Conservation (phyloP, 2,113 vertebrate species). For the Muscicapa adusta region DNA sequence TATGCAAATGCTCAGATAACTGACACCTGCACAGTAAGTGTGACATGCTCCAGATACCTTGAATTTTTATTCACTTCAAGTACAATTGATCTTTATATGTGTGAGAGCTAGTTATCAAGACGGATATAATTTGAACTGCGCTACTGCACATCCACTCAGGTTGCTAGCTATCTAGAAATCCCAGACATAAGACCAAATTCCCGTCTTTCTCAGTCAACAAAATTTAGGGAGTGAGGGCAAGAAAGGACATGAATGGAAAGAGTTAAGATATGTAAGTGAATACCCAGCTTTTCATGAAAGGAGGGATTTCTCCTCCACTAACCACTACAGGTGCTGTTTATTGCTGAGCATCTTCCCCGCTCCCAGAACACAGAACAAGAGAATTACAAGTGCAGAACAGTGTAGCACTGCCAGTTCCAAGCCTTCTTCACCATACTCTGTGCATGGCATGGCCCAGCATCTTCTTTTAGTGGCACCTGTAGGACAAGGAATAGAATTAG, state of each 20-base stretch:
- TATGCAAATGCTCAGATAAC: background rate
- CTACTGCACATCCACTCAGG: background rate
- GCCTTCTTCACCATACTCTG: fast-evolving
- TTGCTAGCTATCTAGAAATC: background rate
- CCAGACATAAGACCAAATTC: background rate
- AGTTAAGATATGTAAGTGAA: background rate
- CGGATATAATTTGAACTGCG: background rate
- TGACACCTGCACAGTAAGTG: background rate
- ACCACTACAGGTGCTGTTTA: background rate
- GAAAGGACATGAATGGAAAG: background rate
- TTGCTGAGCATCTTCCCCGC: fast-evolving
- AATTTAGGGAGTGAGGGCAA: background rate
- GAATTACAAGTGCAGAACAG: background rate
- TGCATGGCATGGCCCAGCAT: background rate
- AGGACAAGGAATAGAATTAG: background rate
- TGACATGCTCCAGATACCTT: background rate
- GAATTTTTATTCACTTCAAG: background rate
- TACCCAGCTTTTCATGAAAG: background rate
- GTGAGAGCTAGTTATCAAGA: background rate
- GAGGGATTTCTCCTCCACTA: background rate
- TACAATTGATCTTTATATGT: background rate
- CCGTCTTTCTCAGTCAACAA: background rate
- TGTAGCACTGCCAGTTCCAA: background rate
- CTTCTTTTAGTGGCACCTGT: background rate
- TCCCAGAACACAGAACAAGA: fast-evolving